These are phyloP conservation scores for Patella pellucida DNA, from an alignment of 2,888 invertebrate genomes.

Conservation along the genomic window DNA sequence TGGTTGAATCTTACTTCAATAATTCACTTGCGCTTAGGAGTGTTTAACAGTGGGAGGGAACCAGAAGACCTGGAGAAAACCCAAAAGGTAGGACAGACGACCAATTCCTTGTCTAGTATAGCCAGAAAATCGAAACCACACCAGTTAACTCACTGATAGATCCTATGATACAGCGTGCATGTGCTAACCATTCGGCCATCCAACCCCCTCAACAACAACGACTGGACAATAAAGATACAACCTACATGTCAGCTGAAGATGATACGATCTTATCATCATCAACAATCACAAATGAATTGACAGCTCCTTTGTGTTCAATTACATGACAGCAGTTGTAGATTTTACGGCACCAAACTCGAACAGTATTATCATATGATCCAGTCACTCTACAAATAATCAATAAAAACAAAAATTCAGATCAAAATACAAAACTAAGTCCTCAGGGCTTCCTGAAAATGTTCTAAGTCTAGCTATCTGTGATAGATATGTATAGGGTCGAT, in stretches of 20 bases:
- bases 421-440: neutral
- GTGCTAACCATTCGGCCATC: neutral
- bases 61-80: too few relatives aligned
- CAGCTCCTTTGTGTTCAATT: constrained; percentile 46
- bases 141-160: too few relatives aligned
- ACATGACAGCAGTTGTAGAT: constrained; percentile 46
- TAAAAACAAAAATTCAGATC: neutral
- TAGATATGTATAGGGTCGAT: too few relatives aligned
- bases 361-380: constrained; percentile 61
- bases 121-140: too few relatives aligned
- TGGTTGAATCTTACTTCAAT: too few relatives aligned
- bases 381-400: constrained; percentile 50
- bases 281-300: constrained; percentile 49
- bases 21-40: too few relatives aligned
- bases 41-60: too few relatives aligned
- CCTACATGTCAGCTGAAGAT: constrained; percentile 60
- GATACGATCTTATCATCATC: constrained; percentile 52
- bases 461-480: too few relatives aligned
- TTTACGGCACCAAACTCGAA: constrained; percentile 55
- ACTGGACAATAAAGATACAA: constrained; percentile 19
- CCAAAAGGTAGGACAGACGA: too few relatives aligned
- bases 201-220: neutral
- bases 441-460: too few relatives aligned
- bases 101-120: too few relatives aligned
- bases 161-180: too few relatives aligned